phyloP scores from a whole-genome alignment of 2,113 vertebrate species.

The Butorides virescens region DNA sequence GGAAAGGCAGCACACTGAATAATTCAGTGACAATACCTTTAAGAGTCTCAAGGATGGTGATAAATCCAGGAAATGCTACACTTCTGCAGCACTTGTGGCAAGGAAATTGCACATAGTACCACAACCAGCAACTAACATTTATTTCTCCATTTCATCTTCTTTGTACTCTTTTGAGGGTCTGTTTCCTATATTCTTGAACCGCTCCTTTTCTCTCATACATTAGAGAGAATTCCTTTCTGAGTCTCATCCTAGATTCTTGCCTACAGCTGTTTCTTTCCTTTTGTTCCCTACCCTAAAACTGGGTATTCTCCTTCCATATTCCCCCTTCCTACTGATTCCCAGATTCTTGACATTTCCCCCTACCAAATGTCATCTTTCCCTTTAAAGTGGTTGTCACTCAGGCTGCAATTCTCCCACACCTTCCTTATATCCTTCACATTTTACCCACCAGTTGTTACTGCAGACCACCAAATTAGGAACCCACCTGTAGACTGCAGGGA shows the following conservation, averaged over 20 bases:
- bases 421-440: neutral
- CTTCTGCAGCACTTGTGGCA: neutral
- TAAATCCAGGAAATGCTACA: neutral
- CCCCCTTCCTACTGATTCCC: neutral
- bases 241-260: neutral
- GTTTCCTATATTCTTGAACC: neutral
- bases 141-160: neutral
- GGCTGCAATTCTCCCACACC: neutral
- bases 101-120: neutral
- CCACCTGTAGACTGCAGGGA: neutral
- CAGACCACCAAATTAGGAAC: neutral
- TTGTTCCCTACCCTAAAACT: neutral
- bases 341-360: neutral
- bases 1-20: constrained; percentile 24
- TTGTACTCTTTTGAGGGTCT: neutral
- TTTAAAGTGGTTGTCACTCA: neutral
- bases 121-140: neutral
- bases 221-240: neutral
- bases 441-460: neutral
- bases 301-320: neutral
- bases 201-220: neutral
- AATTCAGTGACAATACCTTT: constrained; percentile 18
- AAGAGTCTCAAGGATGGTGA: neutral
- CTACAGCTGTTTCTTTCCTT: neutral
- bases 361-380: neutral